A percentile compares a stretch with the other conserved stretches of the same genome.
Evolutionary conservation across 2,888 invertebrate species (phyloP).

Genomic region (Microchrysa polita): DNA sequence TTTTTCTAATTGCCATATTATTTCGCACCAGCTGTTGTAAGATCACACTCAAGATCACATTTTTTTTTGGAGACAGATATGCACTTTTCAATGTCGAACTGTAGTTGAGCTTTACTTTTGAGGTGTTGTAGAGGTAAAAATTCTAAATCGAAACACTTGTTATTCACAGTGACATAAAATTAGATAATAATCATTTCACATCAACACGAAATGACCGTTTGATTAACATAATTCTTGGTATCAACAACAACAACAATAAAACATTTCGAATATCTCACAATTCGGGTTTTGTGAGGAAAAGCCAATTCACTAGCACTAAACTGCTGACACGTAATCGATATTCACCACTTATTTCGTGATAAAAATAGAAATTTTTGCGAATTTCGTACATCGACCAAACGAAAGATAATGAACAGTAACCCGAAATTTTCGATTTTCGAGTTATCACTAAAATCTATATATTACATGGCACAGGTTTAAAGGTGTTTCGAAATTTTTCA

Average conservation of each 20-base stretch:
- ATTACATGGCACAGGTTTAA: slow-evolving; percentile 40
- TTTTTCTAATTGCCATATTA: slow-evolving; percentile 15
- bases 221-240: background rate
- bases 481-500: slow-evolving; percentile 23
- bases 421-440: background rate
- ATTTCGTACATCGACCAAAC: background rate
- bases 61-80: background rate
- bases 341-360: slow-evolving; percentile 6
- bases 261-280: background rate
- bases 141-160: background rate
- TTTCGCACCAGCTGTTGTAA: background rate
- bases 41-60: slow-evolving; percentile 8
- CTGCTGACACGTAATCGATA: slow-evolving; percentile 31
- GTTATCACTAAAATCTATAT: slow-evolving; percentile 14
- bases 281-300: background rate
- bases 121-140: background rate
- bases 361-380: background rate
- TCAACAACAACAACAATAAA: background rate
- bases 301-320: background rate
- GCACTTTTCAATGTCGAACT: slow-evolving; percentile 30
- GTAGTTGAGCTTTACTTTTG: slow-evolving; percentile 29
- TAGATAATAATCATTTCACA: slow-evolving; percentile 17
- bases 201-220: slow-evolving; percentile 3
- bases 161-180: background rate
- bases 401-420: background rate